Conservation (phyloP, 2,113 vertebrate species). For the Geococcyx californianus region DNA sequence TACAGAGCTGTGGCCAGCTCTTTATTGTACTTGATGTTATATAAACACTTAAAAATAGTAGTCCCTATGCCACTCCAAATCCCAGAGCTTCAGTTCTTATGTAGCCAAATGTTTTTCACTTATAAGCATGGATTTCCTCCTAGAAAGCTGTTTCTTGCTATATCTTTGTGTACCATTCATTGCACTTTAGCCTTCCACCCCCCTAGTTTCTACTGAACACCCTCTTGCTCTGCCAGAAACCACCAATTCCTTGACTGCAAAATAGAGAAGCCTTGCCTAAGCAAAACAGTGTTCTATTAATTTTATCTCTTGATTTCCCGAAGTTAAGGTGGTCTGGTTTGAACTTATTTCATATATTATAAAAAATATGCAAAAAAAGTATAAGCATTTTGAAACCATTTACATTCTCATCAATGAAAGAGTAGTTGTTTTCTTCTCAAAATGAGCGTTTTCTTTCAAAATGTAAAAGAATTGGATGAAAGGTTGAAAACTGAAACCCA, state of each 20-base stretch:
- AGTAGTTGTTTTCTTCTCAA: background rate
- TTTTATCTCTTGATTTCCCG: background rate
- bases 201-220: background rate
- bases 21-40: background rate
- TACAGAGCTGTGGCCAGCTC: background rate
- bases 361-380: background rate
- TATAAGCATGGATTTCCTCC: background rate
- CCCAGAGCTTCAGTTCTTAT: background rate
- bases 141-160: background rate
- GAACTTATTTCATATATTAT: background rate
- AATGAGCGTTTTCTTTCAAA: background rate
- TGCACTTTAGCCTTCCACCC: background rate
- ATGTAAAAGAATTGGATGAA: background rate
- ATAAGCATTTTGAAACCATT: background rate
- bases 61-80: background rate
- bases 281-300: background rate
- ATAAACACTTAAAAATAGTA: background rate
- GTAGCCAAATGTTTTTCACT: background rate
- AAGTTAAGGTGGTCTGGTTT: background rate
- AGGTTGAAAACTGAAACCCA: background rate
- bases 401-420: background rate
- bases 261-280: background rate
- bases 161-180: background rate
- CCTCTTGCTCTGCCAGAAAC: background rate
- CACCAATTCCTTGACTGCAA: background rate